Percentiles rank a stretch among this genome's conserved stretches.
Evolutionary conservation across 2,797 vertebrate genomes (phyloP).

Genomic region (Mallotus villosus): DNA sequence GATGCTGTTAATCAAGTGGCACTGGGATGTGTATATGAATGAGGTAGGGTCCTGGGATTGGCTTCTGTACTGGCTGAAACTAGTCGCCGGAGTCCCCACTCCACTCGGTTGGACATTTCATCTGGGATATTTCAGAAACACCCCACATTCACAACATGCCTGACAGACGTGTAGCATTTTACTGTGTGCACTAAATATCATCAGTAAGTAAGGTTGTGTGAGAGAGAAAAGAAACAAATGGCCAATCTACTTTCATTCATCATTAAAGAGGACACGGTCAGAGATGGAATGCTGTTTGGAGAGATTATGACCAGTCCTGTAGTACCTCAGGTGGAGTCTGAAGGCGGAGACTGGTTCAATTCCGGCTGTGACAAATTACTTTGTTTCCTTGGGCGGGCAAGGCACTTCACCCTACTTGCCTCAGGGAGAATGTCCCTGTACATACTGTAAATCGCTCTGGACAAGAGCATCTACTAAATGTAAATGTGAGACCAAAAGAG

Average conservation of each 20-base stretch:
- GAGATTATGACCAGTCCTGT: not conserved
- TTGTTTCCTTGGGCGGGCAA: no score
- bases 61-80: slow-evolving; percentile 8
- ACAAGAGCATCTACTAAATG: no score
- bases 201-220: not conserved
- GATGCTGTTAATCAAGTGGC: slow-evolving; percentile 30
- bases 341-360: no score
- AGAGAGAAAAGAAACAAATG: not conserved
- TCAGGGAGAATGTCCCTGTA: no score
- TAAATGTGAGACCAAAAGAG: no score
- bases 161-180: not conserved
- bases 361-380: no score
- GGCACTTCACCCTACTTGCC: no score
- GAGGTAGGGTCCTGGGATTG: slow-evolving; percentile 2
- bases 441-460: no score
- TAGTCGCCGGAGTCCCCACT: not conserved
- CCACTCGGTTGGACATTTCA: not conserved
- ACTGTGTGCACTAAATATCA: not conserved
- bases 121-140: not conserved
- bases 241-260: not conserved
- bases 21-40: slow-evolving; percentile 25
- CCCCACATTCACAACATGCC: not conserved
- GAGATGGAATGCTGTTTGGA: not conserved
- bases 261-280: not conserved
- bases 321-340: no score